These are phyloP conservation scores for Galerucella nymphaeae DNA, from an alignment of 2,888 invertebrate genomes.

Conservation along the genomic window DNA sequence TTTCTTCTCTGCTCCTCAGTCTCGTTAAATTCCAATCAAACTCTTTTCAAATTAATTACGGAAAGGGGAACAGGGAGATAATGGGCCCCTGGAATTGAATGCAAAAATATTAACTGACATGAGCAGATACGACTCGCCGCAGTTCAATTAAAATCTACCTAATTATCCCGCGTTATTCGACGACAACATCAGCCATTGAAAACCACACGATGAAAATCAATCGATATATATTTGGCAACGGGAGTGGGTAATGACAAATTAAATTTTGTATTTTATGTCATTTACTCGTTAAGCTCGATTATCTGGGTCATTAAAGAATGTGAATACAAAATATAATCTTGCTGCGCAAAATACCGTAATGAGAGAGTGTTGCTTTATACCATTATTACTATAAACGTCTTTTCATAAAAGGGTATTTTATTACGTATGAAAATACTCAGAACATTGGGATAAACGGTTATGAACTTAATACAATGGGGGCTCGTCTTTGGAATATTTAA, in stretches of 20 bases:
- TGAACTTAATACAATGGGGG: background rate
- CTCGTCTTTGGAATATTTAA: no score
- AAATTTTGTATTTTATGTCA: constrained; percentile 18
- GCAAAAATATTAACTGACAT: constrained; percentile 47
- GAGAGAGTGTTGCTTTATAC: background rate
- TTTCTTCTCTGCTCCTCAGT: background rate
- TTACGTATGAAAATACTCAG: background rate
- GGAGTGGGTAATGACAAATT: constrained; percentile 14
- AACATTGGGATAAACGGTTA: background rate
- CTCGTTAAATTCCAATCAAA: constrained; percentile 38
- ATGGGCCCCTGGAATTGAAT: constrained; percentile 37
- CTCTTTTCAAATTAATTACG: constrained; percentile 44
- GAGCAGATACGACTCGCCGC: constrained; percentile 44
- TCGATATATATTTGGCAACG: constrained; percentile 13
- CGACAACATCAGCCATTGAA: constrained; percentile 23
- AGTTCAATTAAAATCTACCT: constrained; percentile 46
- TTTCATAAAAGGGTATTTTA: background rate
- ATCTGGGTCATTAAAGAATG: background rate
- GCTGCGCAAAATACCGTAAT: background rate
- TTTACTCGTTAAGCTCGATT: background rate
- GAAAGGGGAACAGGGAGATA: constrained; percentile 36
- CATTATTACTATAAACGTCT: background rate
- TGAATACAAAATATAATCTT: constrained; percentile 1
- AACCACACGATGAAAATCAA: constrained; percentile 26
- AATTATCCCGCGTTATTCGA: constrained; percentile 40